A percentile compares a stretch with the other conserved stretches of the same genome.
Conservation (phyloP, 2,888 invertebrate species). For the Rhagium mordax region DNA sequence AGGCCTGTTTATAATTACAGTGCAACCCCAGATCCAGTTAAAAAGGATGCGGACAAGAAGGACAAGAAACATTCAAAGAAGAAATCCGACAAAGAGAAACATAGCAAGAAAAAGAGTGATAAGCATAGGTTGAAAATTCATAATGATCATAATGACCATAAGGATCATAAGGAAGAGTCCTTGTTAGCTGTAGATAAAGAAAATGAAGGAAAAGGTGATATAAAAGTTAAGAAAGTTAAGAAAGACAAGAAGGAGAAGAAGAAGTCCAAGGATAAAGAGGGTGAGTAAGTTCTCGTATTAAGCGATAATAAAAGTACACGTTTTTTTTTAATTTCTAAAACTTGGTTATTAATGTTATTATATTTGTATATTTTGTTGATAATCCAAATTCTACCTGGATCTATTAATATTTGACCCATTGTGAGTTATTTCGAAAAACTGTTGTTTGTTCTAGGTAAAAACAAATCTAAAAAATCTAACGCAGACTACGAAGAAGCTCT, state of each 20-base stretch:
- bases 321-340: too few species aligned
- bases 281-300: slow-evolving; percentile 30
- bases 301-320: too few species aligned
- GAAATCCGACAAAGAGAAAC: slow-evolving; percentile 63
- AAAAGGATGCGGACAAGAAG: slow-evolving; percentile 44
- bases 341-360: neutral
- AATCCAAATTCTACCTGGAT: too few species aligned
- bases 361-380: too few species aligned
- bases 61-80: slow-evolving; percentile 62
- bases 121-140: slow-evolving; percentile 37
- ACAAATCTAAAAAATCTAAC: slow-evolving; percentile 74
- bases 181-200: slow-evolving; percentile 64
- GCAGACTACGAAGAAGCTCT: slow-evolving; percentile 91
- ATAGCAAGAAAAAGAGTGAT: slow-evolving; percentile 65
- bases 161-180: slow-evolving; percentile 57
- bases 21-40: slow-evolving; percentile 59
- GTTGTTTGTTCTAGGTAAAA: slow-evolving; percentile 57
- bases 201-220: slow-evolving; percentile 67
- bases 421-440: too few species aligned
- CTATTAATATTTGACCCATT: too few species aligned
- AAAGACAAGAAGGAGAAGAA: slow-evolving; percentile 62
- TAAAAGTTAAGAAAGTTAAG: slow-evolving; percentile 61
- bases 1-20: slow-evolving; percentile 54
- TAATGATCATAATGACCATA: too few species aligned
- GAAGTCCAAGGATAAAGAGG: slow-evolving; percentile 56